Conservation (phyloP, 2,113 vertebrate genomes). For the Ivindomyrus marchei region DNA sequence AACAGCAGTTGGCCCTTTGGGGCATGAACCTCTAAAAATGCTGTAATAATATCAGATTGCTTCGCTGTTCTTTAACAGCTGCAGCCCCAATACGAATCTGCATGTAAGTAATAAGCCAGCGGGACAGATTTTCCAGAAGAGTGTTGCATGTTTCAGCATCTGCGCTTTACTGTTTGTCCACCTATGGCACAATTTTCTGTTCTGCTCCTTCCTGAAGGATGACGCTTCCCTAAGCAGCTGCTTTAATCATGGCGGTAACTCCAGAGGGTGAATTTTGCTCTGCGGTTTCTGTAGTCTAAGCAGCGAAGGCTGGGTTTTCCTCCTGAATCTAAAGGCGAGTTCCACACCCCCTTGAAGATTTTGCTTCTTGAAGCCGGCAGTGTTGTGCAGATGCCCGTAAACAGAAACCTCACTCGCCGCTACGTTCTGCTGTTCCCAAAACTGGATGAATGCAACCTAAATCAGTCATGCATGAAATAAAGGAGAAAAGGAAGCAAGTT, state of each 20-base stretch:
- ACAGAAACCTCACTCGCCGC: neutral
- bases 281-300: neutral
- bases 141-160: neutral
- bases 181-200: too few species aligned
- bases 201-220: neutral
- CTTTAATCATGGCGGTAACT: neutral
- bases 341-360: neutral
- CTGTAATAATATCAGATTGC: neutral
- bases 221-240: neutral
- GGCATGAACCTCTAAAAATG: neutral
- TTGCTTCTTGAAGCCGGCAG: neutral
- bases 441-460: neutral
- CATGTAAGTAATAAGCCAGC: neutral
- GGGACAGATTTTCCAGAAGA: neutral
- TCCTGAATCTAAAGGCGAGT: neutral
- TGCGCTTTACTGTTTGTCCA: neutral
- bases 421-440: neutral
- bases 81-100: neutral
- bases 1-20: neutral
- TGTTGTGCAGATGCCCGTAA: neutral
- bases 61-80: neutral
- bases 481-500: neutral
- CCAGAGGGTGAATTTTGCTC: neutral
- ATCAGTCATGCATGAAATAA: slow-evolving; percentile 1
- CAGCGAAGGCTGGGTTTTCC: neutral